These are phyloP conservation scores for Conus betulinus DNA, from an alignment of 1,140 invertebrate species.

Conservation along the genomic window DNA sequence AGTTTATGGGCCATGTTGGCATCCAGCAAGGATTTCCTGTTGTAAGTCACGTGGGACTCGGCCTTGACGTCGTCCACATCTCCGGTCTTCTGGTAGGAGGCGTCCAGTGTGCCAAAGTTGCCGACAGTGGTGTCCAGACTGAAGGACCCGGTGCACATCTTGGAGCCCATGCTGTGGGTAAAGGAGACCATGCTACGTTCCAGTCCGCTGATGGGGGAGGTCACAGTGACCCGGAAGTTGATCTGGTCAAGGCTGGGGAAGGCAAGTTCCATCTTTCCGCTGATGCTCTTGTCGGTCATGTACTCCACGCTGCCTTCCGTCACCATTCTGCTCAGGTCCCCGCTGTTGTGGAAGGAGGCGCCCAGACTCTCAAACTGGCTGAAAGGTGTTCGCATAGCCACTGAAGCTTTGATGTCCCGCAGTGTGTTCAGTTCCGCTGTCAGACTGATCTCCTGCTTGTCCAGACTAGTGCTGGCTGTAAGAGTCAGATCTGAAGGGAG, in stretches of 20 bases:
- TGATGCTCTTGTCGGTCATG: slow-evolving; percentile 36
- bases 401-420: slow-evolving; percentile 9
- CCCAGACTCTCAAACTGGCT: slow-evolving; percentile 16
- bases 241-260: not conserved
- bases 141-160: slow-evolving; percentile 7
- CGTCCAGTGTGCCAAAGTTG: not conserved
- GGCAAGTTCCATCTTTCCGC: slow-evolving; percentile 30
- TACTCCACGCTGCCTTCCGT: slow-evolving; percentile 7
- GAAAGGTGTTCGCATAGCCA: slow-evolving; percentile 28
- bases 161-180: not conserved
- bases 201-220: slow-evolving; percentile 14
- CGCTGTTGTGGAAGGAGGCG: slow-evolving; percentile 24
- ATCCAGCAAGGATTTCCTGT: slow-evolving; percentile 18
- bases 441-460: not conserved
- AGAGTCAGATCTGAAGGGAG: slow-evolving; percentile 19
- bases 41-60: slow-evolving; percentile 14
- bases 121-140: slow-evolving; percentile 13
- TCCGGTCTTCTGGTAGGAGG: slow-evolving; percentile 19
- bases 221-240: not conserved
- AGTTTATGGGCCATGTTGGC: not conserved
- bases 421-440: not conserved
- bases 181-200: not conserved
- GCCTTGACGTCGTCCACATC: slow-evolving; percentile 13
- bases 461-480: not conserved
- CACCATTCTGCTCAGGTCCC: slow-evolving; percentile 7